Evolutionary conservation across 2,888 invertebrate species (phyloP).

Genomic region (Caenorhabditis afra): DNA sequence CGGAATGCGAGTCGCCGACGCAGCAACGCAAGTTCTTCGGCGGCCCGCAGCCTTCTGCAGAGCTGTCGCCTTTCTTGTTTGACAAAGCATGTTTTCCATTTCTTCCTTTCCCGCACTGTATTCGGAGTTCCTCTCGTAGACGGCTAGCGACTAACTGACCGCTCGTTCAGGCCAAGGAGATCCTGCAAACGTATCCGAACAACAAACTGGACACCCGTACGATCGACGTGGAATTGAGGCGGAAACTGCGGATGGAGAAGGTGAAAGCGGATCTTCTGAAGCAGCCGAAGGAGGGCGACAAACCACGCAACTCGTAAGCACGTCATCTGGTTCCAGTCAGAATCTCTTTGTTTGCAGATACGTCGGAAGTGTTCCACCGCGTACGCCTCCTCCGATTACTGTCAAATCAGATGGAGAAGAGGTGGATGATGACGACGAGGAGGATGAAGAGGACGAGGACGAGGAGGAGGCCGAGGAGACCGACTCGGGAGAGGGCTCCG

Average conservation of each 20-base stretch:
- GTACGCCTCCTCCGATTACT: constrained; percentile 70
- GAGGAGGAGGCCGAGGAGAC: constrained; percentile 52
- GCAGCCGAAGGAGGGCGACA: constrained; percentile 59
- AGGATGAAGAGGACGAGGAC: constrained; percentile 72
- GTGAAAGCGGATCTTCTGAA: constrained; percentile 57
- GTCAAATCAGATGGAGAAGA: constrained; percentile 70
- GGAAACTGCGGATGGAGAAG: constrained; percentile 57
- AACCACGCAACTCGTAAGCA: constrained; percentile 47
- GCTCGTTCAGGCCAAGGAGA: constrained; percentile 53
- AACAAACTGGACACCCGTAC: constrained; percentile 48
- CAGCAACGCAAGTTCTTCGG: constrained; percentile 73
- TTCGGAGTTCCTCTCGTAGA: constrained; percentile 4
- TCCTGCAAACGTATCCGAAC: constrained; percentile 57
- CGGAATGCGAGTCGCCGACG: constrained; percentile 76
- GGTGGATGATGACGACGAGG: constrained; percentile 74
- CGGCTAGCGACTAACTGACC: neutral
- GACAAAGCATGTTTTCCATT: constrained; percentile 73
- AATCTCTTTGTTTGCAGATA: constrained; percentile 47
- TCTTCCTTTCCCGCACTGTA: constrained; percentile 11
- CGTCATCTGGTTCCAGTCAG: neutral
- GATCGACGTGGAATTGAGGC: constrained; percentile 53
- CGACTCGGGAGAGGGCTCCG: constrained; percentile 63
- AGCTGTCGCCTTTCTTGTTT: constrained; percentile 78
- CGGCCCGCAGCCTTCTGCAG: constrained; percentile 78
- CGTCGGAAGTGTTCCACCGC: constrained; percentile 72